A percentile compares a stretch with the other conserved stretches of the same genome.
phyloP scores from a whole-genome alignment of 2,797 vertebrate species.

The Betta splendens region DNA sequence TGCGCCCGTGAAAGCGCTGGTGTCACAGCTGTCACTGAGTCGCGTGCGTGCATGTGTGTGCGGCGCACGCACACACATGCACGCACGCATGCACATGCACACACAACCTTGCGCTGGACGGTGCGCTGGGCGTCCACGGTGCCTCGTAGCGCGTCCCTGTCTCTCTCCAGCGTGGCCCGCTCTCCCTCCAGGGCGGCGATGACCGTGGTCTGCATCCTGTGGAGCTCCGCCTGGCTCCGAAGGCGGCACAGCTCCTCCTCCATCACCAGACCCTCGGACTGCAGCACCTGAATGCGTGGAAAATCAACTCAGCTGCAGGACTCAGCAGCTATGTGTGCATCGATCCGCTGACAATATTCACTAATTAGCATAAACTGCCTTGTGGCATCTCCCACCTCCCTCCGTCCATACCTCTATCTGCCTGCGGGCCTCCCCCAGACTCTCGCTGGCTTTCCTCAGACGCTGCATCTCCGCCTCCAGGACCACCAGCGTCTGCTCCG shows the following conservation, averaged over 20 bases:
- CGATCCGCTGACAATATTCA: not conserved
- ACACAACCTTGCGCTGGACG: slow-evolving; percentile 82
- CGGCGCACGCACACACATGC: too few species aligned
- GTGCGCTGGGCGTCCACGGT: slow-evolving; percentile 74
- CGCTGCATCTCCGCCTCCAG: slow-evolving; percentile 76
- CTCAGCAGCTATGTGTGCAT: too few species aligned
- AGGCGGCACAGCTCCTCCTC: slow-evolving; percentile 83
- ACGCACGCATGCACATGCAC: too few species aligned
- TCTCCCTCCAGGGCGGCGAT: slow-evolving; percentile 83
- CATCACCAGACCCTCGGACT: slow-evolving; percentile 73
- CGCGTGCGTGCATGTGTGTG: not conserved
- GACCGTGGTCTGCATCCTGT: slow-evolving; percentile 80
- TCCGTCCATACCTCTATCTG: slow-evolving; percentile 78
- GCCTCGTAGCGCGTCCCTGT: slow-evolving; percentile 78
- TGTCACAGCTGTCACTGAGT: slow-evolving; percentile 12
- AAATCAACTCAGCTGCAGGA: not conserved
- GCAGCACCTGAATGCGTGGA: slow-evolving; percentile 61
- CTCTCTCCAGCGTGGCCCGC: slow-evolving; percentile 78
- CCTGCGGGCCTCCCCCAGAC: slow-evolving; percentile 77
- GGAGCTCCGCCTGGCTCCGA: slow-evolving; percentile 79
- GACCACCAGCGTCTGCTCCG: slow-evolving; percentile 78
- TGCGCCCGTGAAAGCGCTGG: slow-evolving; percentile 14
- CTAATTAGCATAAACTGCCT: too few species aligned
- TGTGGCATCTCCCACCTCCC: not conserved
- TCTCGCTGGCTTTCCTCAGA: slow-evolving; percentile 76